Conservation (phyloP, 1,140 invertebrate genomes). For the Cataglyphis hispanica region DNA sequence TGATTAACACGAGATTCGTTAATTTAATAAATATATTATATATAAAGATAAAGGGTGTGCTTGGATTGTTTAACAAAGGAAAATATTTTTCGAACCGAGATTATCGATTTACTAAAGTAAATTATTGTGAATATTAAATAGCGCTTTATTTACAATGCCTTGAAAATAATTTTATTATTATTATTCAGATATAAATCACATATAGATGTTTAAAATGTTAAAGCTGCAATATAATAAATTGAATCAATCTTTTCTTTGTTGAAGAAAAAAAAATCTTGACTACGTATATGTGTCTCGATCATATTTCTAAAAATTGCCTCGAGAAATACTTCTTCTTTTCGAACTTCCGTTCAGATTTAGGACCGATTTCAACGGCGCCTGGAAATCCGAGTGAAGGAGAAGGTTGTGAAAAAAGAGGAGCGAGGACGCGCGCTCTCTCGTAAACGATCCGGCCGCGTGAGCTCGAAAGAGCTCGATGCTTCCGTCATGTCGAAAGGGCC, state of each 20-base stretch:
- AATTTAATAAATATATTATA: neutral
- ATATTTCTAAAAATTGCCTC: neutral
- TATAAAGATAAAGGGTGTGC: neutral
- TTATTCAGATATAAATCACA: neutral
- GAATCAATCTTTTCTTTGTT: neutral
- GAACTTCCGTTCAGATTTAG: neutral
- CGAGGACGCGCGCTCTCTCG: conserved; percentile 9
- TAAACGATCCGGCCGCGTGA: conserved; percentile 37
- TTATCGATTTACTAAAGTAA: neutral
- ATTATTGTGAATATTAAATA: too few species aligned
- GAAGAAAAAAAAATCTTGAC: neutral
- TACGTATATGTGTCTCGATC: neutral
- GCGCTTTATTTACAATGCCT: too few species aligned
- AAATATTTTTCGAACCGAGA: neutral
- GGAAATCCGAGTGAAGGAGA: neutral
- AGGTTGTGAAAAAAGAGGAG: conserved; percentile 20
- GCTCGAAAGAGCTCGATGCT: conserved; percentile 41
- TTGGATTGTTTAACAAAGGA: neutral
- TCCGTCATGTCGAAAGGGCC: conserved; percentile 56
- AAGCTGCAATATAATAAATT: neutral
- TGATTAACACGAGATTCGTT: neutral
- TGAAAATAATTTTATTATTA: neutral
- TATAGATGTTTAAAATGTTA: neutral
- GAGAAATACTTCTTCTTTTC: neutral
- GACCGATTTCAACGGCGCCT: neutral